Percentiles rank a stretch among this genome's conserved stretches.
Conservation (phyloP, 2,797 vertebrate genomes). For the Rallus crepitans region DNA sequence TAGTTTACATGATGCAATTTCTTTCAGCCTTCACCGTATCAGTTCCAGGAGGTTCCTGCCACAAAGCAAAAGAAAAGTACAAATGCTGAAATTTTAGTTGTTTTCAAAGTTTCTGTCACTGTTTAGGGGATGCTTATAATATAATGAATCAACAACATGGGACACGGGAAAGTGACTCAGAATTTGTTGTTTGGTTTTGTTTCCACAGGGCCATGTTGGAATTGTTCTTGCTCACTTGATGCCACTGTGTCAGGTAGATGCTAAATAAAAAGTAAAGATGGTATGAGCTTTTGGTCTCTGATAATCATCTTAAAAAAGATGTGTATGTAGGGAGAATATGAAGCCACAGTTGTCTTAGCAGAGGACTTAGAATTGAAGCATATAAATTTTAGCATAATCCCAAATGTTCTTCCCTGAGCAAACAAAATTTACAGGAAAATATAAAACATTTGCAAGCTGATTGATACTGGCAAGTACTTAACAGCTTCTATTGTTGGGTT, state of each 20-base stretch:
- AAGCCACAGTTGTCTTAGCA: neutral
- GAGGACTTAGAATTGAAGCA: neutral
- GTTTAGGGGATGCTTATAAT: neutral
- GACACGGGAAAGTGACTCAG: neutral
- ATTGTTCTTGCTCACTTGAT: slow-evolving; percentile 92
- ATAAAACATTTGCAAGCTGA: neutral
- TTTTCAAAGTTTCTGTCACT: neutral
- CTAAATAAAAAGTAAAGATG: neutral
- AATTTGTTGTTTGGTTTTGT: slow-evolving; percentile 35
- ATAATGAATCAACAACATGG: neutral
- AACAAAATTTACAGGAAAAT: neutral
- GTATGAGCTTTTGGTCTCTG: neutral
- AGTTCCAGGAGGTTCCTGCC: neutral
- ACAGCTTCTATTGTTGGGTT: neutral
- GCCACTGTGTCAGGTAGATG: slow-evolving; percentile 90
- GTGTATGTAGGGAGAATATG: neutral
- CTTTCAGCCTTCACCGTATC: neutral
- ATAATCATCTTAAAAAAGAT: neutral
- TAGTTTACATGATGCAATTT: neutral
- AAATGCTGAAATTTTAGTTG: neutral
- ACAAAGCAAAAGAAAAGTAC: neutral
- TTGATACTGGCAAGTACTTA: neutral
- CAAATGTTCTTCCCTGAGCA: neutral
- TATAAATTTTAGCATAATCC: neutral
- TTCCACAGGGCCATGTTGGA: slow-evolving; percentile 93